A percentile compares a stretch with the other conserved stretches of the same genome.
phyloP scores from a whole-genome alignment of 2,888 invertebrate genomes.

The Drosophila kambysellisi region DNA sequence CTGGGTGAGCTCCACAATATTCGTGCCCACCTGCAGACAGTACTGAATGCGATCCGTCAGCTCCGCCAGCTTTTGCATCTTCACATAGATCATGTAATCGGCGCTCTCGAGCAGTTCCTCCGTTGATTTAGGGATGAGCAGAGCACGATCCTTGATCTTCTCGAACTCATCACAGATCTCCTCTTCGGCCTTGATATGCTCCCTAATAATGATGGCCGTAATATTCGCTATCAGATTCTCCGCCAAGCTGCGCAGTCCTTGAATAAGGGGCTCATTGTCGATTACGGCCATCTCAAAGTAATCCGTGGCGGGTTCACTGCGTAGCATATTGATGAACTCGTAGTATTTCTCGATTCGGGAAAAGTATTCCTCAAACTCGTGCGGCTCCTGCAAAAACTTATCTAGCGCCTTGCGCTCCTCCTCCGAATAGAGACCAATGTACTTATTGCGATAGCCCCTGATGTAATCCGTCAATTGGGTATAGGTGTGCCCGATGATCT shows the following conservation, averaged over 20 bases:
- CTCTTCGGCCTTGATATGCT: slow-evolving; percentile 89
- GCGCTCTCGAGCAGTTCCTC: slow-evolving; percentile 93
- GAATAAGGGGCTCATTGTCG: slow-evolving; percentile 88
- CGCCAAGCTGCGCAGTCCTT: slow-evolving; percentile 87
- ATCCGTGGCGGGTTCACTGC: slow-evolving; percentile 88
- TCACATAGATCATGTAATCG: slow-evolving; percentile 92
- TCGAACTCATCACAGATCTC: slow-evolving; percentile 91
- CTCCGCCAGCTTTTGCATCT: slow-evolving; percentile 89
- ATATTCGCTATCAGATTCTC: slow-evolving; percentile 87
- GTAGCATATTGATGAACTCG: slow-evolving; percentile 87
- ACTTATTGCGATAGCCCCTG: slow-evolving; percentile 86
- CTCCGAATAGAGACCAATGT: slow-evolving; percentile 86
- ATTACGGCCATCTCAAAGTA: slow-evolving; percentile 89
- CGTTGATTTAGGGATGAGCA: slow-evolving; percentile 91
- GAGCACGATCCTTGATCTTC: slow-evolving; percentile 88
- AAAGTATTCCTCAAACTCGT: slow-evolving; percentile 87
- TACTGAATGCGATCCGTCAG: slow-evolving; percentile 90
- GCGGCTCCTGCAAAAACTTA: slow-evolving; percentile 86
- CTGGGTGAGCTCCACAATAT: slow-evolving; percentile 91
- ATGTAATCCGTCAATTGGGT: slow-evolving; percentile 87
- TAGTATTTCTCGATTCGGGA: slow-evolving; percentile 88
- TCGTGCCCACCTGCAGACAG: slow-evolving; percentile 88
- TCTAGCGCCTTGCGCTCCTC: slow-evolving; percentile 86
- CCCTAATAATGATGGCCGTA: slow-evolving; percentile 87
- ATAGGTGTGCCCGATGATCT: slow-evolving; percentile 86